phyloP scores from a whole-genome alignment of 2,797 vertebrate species.

The Danio kyathit region DNA sequence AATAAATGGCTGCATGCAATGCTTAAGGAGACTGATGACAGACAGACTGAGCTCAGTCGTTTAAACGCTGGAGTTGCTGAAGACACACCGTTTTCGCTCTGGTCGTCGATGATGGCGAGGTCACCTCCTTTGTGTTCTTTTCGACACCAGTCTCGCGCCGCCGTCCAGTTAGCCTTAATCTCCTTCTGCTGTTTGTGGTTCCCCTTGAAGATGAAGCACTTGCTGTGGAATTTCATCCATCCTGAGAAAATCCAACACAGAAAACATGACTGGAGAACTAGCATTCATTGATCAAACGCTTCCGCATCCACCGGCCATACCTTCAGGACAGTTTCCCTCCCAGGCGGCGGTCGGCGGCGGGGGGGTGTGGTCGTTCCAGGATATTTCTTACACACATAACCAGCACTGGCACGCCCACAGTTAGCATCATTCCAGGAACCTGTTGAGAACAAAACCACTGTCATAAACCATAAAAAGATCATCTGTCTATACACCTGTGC shows the following conservation, averaged over 20 bases:
- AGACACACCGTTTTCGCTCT: constrained; percentile 78
- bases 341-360: constrained; percentile 81
- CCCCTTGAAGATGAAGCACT: constrained; percentile 83
- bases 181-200: constrained; percentile 61
- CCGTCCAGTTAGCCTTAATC: constrained; percentile 72
- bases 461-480: neutral
- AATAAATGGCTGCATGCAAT: no score
- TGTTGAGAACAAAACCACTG: constrained; percentile 42
- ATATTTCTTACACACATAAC: constrained; percentile 83
- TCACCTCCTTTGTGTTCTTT: constrained; percentile 64
- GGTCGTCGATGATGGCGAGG: constrained; percentile 79
- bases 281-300: neutral
- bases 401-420: constrained; percentile 76
- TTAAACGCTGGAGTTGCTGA: no score
- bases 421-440: constrained; percentile 84
- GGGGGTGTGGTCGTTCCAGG: constrained; percentile 72
- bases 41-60: no score
- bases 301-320: constrained; percentile 55
- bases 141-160: constrained; percentile 75
- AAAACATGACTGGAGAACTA: no score
- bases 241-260: constrained; percentile 62
- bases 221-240: constrained; percentile 79
- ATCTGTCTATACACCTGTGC: no score
- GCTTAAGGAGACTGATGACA: no score
- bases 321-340: constrained; percentile 80